These are phyloP conservation scores for Heliconius erato DNA, from an alignment of 2,888 invertebrate genomes.

Conservation along the genomic window DNA sequence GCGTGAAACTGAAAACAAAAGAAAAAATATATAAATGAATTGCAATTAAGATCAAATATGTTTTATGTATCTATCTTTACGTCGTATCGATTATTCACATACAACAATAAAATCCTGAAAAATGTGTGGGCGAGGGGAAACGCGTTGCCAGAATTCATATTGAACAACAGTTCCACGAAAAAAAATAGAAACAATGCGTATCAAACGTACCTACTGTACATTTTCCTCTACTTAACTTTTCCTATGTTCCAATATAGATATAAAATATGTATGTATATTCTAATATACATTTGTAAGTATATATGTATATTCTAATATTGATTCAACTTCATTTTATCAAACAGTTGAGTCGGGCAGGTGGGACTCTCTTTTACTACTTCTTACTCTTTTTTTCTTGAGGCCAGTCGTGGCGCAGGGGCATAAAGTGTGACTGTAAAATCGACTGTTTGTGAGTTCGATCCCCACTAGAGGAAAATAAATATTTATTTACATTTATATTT, in stretches of 20 bases:
- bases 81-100: background rate
- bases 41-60: background rate
- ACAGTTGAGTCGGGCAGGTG: too few relatives aligned
- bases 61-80: background rate
- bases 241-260: background rate
- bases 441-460: too few relatives aligned
- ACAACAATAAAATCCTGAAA: constrained; percentile 20
- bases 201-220: background rate
- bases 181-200: constrained; percentile 17
- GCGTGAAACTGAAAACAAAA: too few relatives aligned
- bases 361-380: too few relatives aligned
- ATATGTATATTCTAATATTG: background rate
- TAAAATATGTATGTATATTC: background rate
- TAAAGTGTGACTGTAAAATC: too few relatives aligned
- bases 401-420: too few relatives aligned
- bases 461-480: too few relatives aligned
- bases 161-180: constrained; percentile 40
- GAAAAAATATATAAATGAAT: background rate
- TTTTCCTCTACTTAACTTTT: constrained; percentile 24
- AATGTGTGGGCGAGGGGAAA: constrained; percentile 33
- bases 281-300: background rate
- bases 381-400: too few relatives aligned
- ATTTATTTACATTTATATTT: too few relatives aligned
- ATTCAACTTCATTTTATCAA: background rate
- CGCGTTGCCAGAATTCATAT: constrained; percentile 38